Evolutionary conservation across 2,797 vertebrate genomes (phyloP), one percentile per base, ranked within the genome.

Genomic region (Epinephelus coioides): DNA sequence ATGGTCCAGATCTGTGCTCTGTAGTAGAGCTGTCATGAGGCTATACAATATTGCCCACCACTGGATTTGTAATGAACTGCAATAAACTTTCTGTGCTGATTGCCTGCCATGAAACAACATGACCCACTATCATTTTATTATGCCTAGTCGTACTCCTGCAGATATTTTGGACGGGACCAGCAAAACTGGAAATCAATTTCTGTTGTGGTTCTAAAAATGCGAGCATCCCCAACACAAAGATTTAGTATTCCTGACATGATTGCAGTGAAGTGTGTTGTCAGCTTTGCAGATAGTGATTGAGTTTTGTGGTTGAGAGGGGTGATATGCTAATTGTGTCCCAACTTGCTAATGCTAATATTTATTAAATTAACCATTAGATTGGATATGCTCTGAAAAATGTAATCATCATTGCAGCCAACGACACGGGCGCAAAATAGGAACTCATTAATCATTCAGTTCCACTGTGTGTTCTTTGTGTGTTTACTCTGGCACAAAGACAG

Each of bases 331-430:
- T 83, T 57, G 50, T 68, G n/a, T 64, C 43, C 66, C 59, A 76
- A 21, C 81, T 73, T 81, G 74, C 77, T 70, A 49, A 30, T 66
- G 65, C 63, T 88, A 77, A 83, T 88, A 71, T 70, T 78, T 82
- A 84, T 89, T 85, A 82, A 89, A 88, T 87, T 83, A 85, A 76
- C 69, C 60, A 55, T 88, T 78, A 83, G 82, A 83, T 84, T 82
- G 78, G 82, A 80, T 74, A 64, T 73, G 72, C 81, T 61, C 62
- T 23, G 59, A 81, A 88, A 81, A 81, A 68, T 83, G 62, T 70
- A 76, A 85, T 83, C 75, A 80, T 69, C 40, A 62, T 66, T 6
- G 76, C 63, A 69, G 69, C 68, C 47, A 54, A 43, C 5, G 34
- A 76, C 73, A 69, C 25, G 2, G 40, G 14, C 1, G 25, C 75